Conservation (phyloP, 1,140 invertebrate genomes). For the Andrena cerasifolii region DNA sequence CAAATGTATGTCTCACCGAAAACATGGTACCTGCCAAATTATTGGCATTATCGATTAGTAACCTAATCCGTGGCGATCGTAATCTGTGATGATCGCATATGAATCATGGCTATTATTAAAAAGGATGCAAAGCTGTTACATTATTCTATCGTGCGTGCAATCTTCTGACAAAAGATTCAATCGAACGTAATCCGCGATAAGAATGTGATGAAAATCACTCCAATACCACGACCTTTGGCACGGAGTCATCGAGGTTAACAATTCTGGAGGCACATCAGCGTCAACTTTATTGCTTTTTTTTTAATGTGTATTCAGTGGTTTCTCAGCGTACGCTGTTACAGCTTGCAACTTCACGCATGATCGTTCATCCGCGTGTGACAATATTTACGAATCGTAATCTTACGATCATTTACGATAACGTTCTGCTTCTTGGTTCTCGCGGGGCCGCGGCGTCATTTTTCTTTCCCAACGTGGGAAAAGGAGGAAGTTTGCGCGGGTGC, state of each 20-base stretch:
- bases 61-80: not conserved
- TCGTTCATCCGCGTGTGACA: constrained; percentile 13
- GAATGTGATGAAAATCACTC: not conserved
- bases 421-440: constrained; percentile 5
- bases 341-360: constrained; percentile 10
- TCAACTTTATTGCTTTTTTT: not conserved
- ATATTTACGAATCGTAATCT: constrained; percentile 19
- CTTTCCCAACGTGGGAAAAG: not conserved
- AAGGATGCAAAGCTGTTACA: not conserved
- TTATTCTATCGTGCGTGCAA: not conserved
- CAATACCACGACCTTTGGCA: not conserved
- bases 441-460: not conserved
- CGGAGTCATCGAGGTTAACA: not conserved
- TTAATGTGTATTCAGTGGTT: constrained; percentile 3
- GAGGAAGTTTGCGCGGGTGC: constrained; percentile 4
- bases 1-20: constrained; percentile 2
- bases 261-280: not conserved
- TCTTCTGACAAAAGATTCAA: not conserved
- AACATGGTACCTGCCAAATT: constrained; percentile 9
- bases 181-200: not conserved
- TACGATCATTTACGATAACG: constrained; percentile 20
- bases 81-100: not conserved
- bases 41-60: constrained; percentile 25
- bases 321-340: not conserved
- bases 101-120: constrained; percentile 8